Evolutionary conservation across 2,888 invertebrate genomes (phyloP), one percentile per base, ranked within the genome.

Genomic region (Megamerina dolium): DNA sequence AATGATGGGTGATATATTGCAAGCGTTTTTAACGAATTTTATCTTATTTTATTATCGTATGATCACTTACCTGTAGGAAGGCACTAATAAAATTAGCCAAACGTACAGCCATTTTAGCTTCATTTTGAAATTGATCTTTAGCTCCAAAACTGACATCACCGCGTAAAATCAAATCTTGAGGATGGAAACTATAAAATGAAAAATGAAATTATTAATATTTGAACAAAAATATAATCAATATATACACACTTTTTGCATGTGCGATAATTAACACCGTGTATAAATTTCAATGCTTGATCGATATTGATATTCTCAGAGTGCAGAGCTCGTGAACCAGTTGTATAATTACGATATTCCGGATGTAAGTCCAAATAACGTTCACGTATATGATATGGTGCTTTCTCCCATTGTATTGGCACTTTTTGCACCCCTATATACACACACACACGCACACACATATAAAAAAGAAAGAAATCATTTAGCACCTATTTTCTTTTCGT

Each of bases 71-170:
- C 78, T 96, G 95, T 54, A 94, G 73, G 70, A 94, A 97, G 30
- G 90, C 88, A 64, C 93, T 93, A 53, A 96, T 86, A 68, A 97
- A 97, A 70, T 97, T 95, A 1, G 96, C 89, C 39, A 96, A 74
- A 36, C 96, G 80, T n/a, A 94, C 78, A 3, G 96, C 97, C 85
- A 93, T 93, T 69, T 92, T 87, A 1, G 95, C 96, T 74, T 97
- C 93, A 62, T 93, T 93, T 63, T 88, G 85, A 61, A 92, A 91
- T 68, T 90, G 93, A 49, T 87, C 83, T 56, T 90, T 83, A 0
- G 87, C 86, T 0, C 93, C 94, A 63, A 74, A 91, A 27, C 84
- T 83, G 35, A 91, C 81, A 66, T 95, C 94, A 0, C 95, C 95
- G 38, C 86, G 87, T 29, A 95, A 72, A 45, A 76, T 70, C 31